These are phyloP conservation scores for Canis aureus DNA, from an alignment of 2,113 vertebrate species.

Conservation along the genomic window DNA sequence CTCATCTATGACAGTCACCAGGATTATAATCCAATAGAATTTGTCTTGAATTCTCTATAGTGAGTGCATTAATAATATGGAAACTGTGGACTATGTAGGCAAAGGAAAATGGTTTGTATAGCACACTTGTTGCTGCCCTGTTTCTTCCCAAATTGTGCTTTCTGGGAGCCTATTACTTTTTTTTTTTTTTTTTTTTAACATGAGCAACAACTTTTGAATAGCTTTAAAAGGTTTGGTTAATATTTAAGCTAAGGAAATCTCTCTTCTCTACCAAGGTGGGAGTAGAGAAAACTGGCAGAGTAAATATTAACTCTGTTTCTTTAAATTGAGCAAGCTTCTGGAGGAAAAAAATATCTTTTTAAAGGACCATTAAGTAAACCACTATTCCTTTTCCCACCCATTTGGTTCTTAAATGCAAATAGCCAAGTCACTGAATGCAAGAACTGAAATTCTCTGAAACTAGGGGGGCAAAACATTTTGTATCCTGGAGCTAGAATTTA, in stretches of 20 bases:
- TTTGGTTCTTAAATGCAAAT: constrained; percentile 53
- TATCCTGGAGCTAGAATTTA: constrained; percentile 32
- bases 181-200: not conserved
- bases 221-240: constrained; percentile 74
- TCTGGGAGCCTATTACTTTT: not conserved
- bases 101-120: not conserved
- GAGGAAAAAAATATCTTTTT: not conserved
- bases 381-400: not conserved
- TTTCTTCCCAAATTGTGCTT: constrained; percentile 41
- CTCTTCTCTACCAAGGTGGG: constrained; percentile 38
- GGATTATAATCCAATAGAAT: not conserved
- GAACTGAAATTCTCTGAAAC: constrained; percentile 51
- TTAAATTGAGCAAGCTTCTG: constrained; percentile 33
- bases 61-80: not conserved
- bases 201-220: not conserved
- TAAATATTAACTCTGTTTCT: constrained; percentile 72
- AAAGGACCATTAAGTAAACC: not conserved
- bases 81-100: not conserved
- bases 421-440: not conserved
- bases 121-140: not conserved
- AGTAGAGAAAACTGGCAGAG: constrained; percentile 33
- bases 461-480: not conserved
- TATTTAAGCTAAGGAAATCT: constrained; percentile 73
- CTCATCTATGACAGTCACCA: not conserved
- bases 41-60: not conserved